A percentile compares a stretch with the other conserved stretches of the same genome.
Evolutionary conservation across 1,140 invertebrate genomes (phyloP).

Genomic region (Sitodiplosis mosellana): DNA sequence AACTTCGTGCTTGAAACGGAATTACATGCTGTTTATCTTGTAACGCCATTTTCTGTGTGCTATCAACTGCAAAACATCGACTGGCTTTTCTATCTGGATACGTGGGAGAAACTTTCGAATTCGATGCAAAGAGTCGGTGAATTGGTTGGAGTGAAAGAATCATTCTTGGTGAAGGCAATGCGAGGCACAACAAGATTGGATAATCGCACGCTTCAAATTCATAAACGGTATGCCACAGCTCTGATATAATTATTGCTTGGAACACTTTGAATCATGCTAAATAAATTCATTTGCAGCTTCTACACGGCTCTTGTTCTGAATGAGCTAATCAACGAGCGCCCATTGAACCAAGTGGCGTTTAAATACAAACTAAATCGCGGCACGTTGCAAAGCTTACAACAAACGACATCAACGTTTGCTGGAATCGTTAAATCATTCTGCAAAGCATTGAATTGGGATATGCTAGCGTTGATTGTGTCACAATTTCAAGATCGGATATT

Average conservation of each 20-base stretch:
- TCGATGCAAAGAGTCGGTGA: constrained; percentile 71
- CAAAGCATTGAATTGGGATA: constrained; percentile 80
- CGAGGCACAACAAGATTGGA: constrained; percentile 41
- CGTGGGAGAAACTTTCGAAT: constrained; percentile 68
- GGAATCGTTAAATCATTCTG: constrained; percentile 86
- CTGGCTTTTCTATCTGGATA: constrained; percentile 69
- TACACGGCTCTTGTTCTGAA: constrained; percentile 81
- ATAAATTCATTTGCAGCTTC: constrained; percentile 42
- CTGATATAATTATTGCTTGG: no score
- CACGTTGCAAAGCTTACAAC: constrained; percentile 79
- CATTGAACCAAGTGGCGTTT: constrained; percentile 52
- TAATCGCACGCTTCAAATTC: constrained; percentile 30
- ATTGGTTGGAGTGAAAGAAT: constrained; percentile 78
- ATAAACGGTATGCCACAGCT: constrained; percentile 27
- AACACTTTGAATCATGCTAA: no score
- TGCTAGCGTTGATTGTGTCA: constrained; percentile 70
- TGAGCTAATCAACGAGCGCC: constrained; percentile 83
- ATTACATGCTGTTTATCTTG: constrained; percentile 85
- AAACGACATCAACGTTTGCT: constrained; percentile 88
- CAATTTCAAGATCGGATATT: constrained; percentile 88
- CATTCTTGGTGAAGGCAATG: constrained; percentile 66
- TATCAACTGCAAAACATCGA: constrained; percentile 62
- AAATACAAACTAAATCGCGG: constrained; percentile 80
- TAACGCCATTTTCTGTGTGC: constrained; percentile 69
- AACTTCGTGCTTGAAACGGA: constrained; percentile 88